Evolutionary conservation across 2,113 vertebrate species (phyloP).

Genomic region (Neolamprologus toae): DNA sequence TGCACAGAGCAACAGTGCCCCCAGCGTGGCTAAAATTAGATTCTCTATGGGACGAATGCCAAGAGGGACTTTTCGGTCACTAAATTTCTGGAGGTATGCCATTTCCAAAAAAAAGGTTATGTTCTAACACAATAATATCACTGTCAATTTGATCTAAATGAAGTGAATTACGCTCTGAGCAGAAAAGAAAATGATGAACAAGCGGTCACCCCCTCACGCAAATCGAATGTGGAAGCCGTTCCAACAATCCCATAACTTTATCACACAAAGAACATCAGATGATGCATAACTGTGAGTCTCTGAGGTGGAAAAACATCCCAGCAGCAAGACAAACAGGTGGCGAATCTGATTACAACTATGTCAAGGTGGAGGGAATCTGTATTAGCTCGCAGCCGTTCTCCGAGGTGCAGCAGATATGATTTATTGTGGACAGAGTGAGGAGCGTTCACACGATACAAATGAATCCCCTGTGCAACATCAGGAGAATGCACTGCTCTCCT

Average conservation of each 20-base stretch:
- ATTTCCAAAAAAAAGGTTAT: not conserved
- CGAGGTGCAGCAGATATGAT: constrained; percentile 30
- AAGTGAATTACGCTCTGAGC: not conserved
- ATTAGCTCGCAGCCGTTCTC: constrained; percentile 34
- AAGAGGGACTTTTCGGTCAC: not conserved
- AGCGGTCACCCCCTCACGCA: not conserved
- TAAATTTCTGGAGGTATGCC: not conserved
- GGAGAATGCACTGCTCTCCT: not conserved
- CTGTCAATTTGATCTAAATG: not conserved
- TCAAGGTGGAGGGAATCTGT: constrained; percentile 31
- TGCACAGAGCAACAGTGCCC: not conserved
- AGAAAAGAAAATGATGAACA: constrained; percentile 1
- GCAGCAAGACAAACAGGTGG: constrained; percentile 62
- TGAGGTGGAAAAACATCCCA: constrained; percentile 16
- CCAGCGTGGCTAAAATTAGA: not conserved
- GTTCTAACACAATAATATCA: not conserved
- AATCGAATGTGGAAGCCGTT: constrained; percentile 27
- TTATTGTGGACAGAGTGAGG: constrained; percentile 26
- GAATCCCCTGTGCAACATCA: not conserved
- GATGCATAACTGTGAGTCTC: constrained; percentile 30
- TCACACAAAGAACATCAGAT: constrained; percentile 28
- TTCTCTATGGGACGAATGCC: not conserved
- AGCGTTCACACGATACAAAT: constrained; percentile 3
- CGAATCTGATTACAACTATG: constrained; percentile 49
- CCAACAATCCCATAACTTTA: constrained; percentile 21